Evolutionary conservation across 1,140 invertebrate species (phyloP).

Genomic region (Neotoxoptera formosana): DNA sequence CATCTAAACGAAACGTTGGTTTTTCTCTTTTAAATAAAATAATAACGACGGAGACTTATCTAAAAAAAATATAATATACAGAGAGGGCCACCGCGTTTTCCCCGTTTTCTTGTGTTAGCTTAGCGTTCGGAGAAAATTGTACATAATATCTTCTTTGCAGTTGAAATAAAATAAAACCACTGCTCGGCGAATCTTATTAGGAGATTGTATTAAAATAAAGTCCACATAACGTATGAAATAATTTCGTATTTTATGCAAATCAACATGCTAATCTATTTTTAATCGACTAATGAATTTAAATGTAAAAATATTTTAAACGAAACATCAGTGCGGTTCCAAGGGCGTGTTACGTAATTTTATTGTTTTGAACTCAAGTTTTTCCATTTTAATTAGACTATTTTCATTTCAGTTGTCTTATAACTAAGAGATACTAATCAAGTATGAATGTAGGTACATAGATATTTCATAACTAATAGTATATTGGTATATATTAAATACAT

Average conservation of each 20-base stretch:
- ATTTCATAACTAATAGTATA: not conserved
- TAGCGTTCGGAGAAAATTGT: not conserved
- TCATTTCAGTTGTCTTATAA: not conserved
- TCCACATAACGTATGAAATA: not conserved
- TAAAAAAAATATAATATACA: not conserved
- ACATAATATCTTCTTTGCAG: not conserved
- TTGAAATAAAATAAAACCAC: not conserved
- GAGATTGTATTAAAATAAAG: not conserved
- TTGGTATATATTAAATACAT: too few species aligned
- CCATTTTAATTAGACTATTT: not conserved
- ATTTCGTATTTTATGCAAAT: constrained; percentile 28
- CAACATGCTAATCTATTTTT: constrained; percentile 7
- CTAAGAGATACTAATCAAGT: not conserved
- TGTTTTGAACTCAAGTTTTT: not conserved
- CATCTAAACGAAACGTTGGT: not conserved
- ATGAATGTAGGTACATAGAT: too few species aligned
- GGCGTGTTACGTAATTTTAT: not conserved
- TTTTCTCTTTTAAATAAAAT: not conserved
- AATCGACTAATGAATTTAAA: constrained; percentile 4
- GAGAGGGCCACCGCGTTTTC: not conserved
- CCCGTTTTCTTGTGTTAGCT: not conserved
- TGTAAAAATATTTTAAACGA: constrained; percentile 17
- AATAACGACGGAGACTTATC: not conserved
- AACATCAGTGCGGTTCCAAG: not conserved
- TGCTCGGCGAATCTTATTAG: not conserved